Percentiles rank a stretch among this genome's conserved stretches.
Conservation (phyloP, 2,888 invertebrate genomes). For the Oegoconia quadripuncta region DNA sequence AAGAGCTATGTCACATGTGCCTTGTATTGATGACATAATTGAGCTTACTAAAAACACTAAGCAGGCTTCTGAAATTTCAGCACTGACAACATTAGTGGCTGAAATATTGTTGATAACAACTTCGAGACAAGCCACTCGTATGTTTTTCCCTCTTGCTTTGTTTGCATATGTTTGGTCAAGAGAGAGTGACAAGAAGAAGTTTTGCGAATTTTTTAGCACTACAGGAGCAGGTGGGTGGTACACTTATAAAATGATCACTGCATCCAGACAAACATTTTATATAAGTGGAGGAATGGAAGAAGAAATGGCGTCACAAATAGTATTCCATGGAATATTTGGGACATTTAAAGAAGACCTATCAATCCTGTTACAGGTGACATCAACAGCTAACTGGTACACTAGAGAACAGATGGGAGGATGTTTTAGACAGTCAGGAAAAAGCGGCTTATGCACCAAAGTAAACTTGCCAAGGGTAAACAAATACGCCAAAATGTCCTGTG, state of each 20-base stretch:
- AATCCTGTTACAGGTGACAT: conserved; percentile 14
- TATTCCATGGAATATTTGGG: conserved; percentile 24
- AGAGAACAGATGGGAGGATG: conserved; percentile 18
- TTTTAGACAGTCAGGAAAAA: conserved; percentile 20
- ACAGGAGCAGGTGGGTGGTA: conserved; percentile 25
- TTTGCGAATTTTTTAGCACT: conserved; percentile 20
- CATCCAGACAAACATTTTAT: neutral
- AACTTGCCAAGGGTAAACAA: conserved; percentile 7
- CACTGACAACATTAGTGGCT: conserved; percentile 19
- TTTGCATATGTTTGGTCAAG: conserved; percentile 5
- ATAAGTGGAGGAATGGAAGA: conserved; percentile 12
- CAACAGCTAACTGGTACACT: conserved; percentile 13
- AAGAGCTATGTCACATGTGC: conserved; percentile 25
- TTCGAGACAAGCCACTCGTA: conserved; percentile 24
- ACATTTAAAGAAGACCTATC: conserved; percentile 24
- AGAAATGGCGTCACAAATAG: conserved; percentile 22
- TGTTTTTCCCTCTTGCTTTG: conserved; percentile 25
- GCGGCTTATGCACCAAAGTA: neutral
- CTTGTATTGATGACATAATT: conserved; percentile 26
- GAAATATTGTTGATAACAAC: conserved; percentile 26
- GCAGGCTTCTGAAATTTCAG: conserved; percentile 19
- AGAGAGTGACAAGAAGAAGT: neutral
- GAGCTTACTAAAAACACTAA: conserved; percentile 8
- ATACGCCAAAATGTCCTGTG: conserved; percentile 25
- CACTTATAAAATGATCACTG: conserved; percentile 15